phyloP scores from a whole-genome alignment of 1,140 invertebrate genomes.

The Pachypeltis micranthus region DNA sequence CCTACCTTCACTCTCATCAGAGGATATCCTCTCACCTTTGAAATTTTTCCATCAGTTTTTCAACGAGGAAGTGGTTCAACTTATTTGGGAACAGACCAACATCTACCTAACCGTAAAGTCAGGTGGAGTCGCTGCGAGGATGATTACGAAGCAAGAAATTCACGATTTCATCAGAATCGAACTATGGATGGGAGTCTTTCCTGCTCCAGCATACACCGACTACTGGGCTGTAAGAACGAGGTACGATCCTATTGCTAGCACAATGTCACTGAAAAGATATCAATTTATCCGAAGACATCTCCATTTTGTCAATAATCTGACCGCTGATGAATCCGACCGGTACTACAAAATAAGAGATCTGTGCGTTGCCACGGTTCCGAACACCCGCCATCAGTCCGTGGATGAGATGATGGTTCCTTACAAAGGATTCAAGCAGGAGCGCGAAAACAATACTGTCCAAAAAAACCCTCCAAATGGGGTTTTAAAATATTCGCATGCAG shows the following conservation, averaged over 20 bases:
- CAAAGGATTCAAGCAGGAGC: no score
- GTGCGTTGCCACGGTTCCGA: constrained; percentile 20
- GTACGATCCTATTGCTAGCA: constrained; percentile 21
- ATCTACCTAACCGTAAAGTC: not conserved
- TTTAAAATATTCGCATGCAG: no score
- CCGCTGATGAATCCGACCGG: constrained; percentile 30
- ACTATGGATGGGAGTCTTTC: constrained; percentile 24
- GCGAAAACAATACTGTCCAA: no score
- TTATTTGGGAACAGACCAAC: not conserved
- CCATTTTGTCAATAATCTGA: constrained; percentile 27
- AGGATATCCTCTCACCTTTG: no score
- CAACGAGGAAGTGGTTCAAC: not conserved
- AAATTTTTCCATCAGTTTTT: not conserved
- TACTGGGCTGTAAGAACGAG: constrained; percentile 28
- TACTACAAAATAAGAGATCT: constrained; percentile 34
- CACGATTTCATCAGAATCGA: constrained; percentile 26
- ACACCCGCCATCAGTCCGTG: no score
- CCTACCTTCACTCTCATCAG: no score
- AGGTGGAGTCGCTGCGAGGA: not conserved
- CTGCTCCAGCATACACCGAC: constrained; percentile 19
- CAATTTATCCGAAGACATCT: constrained; percentile 22
- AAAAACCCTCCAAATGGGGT: no score
- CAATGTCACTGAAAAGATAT: constrained; percentile 26
- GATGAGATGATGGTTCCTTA: no score
- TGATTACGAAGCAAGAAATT: not conserved